Conservation (phyloP, 2,888 invertebrate species). For the Parapristionchus giblindavisi region DNA sequence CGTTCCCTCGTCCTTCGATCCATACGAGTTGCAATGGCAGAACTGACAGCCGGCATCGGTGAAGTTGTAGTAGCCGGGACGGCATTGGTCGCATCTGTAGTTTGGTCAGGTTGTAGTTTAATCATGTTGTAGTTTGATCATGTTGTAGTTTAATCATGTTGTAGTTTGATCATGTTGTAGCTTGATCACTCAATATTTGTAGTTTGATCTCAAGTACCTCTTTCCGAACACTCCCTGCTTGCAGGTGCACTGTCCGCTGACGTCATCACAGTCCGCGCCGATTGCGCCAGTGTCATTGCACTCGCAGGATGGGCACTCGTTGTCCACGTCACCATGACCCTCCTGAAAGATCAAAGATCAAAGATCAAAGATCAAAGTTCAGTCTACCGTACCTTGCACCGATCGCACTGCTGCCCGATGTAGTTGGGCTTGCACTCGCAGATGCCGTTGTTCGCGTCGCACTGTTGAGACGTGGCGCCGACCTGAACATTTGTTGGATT, state of each 20-base stretch:
- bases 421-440: slow-evolving; percentile 72
- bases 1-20: slow-evolving; percentile 62
- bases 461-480: slow-evolving; percentile 74
- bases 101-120: no score
- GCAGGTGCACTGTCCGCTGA: slow-evolving; percentile 72
- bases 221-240: slow-evolving; percentile 71
- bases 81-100: slow-evolving; percentile 69
- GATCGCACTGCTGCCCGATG: slow-evolving; percentile 71
- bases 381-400: slow-evolving; percentile 62
- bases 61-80: slow-evolving; percentile 69
- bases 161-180: no score
- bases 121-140: no score
- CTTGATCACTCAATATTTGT: no score
- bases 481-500: slow-evolving; percentile 17
- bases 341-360: slow-evolving; percentile 70
- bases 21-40: slow-evolving; percentile 67
- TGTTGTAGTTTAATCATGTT: no score
- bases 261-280: slow-evolving; percentile 60
- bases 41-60: slow-evolving; percentile 67
- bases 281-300: slow-evolving; percentile 65
- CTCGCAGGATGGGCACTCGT: slow-evolving; percentile 82
- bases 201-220: no score
- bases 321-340: slow-evolving; percentile 81
- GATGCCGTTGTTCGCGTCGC: slow-evolving; percentile 77
- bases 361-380: neutral